Evolutionary conservation across 2,113 vertebrate species (phyloP).

Genomic region (Malaclemys terrapin): DNA sequence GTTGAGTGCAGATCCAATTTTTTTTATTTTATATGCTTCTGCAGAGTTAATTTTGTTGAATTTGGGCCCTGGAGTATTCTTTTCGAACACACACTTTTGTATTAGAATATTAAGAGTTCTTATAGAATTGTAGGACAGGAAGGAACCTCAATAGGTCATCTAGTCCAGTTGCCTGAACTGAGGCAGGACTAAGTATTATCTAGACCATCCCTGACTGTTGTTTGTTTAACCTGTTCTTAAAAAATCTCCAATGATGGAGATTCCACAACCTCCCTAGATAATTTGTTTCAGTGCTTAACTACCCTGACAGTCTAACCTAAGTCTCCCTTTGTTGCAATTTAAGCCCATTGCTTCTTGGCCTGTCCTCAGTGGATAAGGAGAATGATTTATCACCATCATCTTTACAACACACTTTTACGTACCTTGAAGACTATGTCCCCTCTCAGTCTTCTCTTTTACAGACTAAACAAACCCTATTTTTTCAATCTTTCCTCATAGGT

Average conservation of each 20-base stretch:
- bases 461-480: not conserved
- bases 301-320: not conserved
- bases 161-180: not conserved
- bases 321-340: not conserved
- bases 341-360: not conserved
- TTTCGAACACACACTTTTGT: not conserved
- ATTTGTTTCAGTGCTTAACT: not conserved
- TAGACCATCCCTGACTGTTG: not conserved
- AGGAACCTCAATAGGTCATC: not conserved
- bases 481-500: not conserved
- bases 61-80: not conserved
- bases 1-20: not conserved
- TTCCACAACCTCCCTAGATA: not conserved
- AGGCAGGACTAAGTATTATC: not conserved
- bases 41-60: not conserved
- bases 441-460: not conserved
- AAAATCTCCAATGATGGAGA: not conserved
- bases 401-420: not conserved
- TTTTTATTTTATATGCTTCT: constrained; percentile 28
- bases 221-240: not conserved
- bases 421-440: not conserved
- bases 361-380: not conserved
- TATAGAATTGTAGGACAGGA: not conserved
- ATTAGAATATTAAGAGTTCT: not conserved
- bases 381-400: not conserved